Evolutionary conservation across 1,140 invertebrate species (phyloP), one percentile per base, ranked within the genome.

Genomic region (Drosophila repletoides): DNA sequence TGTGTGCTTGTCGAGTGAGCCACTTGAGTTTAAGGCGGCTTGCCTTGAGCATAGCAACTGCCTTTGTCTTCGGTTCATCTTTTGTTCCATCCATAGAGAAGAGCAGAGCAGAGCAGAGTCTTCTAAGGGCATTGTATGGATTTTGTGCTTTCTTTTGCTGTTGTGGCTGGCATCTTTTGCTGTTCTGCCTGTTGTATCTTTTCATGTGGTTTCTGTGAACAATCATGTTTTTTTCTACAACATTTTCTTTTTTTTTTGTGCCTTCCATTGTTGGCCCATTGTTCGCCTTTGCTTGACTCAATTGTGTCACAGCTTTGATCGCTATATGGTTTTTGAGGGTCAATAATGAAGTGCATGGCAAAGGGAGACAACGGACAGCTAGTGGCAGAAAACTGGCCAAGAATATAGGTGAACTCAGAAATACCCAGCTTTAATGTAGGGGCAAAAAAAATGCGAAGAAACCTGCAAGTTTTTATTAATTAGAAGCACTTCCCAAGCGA

Each of bases 11-110:
- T 65, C 52, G 60, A 83, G 77, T 83, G 69, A 60, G 48, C 40
- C 59, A 64, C 77, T 71, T 60, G 73, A 84, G 56, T 56, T 83
- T 75, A 75, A 71, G 75, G 64, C 65, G 75, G 64, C 65, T 83
- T 45, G 79, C 80, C 79, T 86, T 79, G 80, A 86, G 80, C 66
- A 22, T 61, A 38, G 48, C 56, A 79, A 72, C 80, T 56, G 80
- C 72, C 74, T 74, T 83, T 83, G 79, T 83, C 79, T 83, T 74
- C 70, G 70, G 40, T 31, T 79, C 79, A 74, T 79, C 79, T 74
- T 84, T 83, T 83, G 79, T 83, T 84, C 79, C 73, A 55, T 59
- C 38, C 22, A 22, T n/a, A 38, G 40, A 33, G 17, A 56, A 38
- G 60, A n/a, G n/a, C n/a, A n/a, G n/a, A n/a, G n/a, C n/a, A n/a